Percentiles rank a stretch among this genome's conserved stretches.
Conservation (phyloP, 2,113 vertebrate genomes). For the Aix galericulata region DNA sequence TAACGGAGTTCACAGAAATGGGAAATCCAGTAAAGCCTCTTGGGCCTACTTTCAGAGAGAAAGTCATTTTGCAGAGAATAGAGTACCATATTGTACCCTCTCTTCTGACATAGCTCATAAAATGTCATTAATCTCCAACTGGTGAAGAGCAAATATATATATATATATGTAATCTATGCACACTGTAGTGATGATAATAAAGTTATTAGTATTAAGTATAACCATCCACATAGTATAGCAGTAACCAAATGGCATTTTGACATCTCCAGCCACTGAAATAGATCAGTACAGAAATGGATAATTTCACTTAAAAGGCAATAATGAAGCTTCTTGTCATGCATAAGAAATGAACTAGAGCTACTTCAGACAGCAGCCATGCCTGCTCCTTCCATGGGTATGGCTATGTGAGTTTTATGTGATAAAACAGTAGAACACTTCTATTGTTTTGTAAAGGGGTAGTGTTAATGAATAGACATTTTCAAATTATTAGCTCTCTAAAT, state of each 20-base stretch:
- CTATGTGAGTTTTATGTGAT: not conserved
- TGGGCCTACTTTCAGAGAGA: not conserved
- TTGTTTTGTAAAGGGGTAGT: not conserved
- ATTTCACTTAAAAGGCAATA: constrained; percentile 22
- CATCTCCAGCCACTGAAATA: not conserved
- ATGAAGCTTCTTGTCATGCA: not conserved
- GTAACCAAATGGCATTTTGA: not conserved
- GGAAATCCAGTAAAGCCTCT: not conserved
- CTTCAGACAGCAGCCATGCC: not conserved
- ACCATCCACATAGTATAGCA: not conserved
- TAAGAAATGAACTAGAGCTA: not conserved
- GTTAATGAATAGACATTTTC: not conserved
- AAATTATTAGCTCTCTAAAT: constrained; percentile 7
- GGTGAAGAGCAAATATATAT: not conserved
- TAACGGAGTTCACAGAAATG: not conserved
- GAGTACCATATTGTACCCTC: not conserved
- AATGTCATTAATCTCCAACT: constrained; percentile 5
- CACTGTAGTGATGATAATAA: not conserved
- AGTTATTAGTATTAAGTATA: constrained; percentile 8
- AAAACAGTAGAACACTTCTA: not conserved
- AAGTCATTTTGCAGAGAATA: not conserved
- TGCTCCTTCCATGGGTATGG: not conserved
- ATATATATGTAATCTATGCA: not conserved
- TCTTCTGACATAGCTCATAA: not conserved
- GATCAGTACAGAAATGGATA: not conserved